These are phyloP conservation scores for Anguilla marmorata DNA, from an alignment of 2,797 vertebrate species.

Conservation along the genomic window DNA sequence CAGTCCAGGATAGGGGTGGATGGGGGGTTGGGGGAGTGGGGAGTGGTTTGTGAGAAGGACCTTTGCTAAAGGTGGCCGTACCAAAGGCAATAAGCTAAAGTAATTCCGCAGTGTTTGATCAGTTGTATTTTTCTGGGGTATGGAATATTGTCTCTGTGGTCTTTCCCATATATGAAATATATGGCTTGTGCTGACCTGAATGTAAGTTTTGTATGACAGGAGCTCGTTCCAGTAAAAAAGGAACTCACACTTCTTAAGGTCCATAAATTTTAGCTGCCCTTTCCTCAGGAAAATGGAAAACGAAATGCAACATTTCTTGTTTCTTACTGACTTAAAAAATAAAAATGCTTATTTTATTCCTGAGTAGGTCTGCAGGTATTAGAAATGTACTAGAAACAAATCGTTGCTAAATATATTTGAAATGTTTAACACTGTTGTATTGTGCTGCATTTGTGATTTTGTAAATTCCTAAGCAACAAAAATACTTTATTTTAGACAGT, in stretches of 20 bases:
- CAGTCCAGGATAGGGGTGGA: neutral
- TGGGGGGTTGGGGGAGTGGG: neutral
- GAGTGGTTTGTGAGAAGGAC: neutral
- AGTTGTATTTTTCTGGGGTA: no score
- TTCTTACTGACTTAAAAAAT: constrained; percentile 35
- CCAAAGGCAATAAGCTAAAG: neutral
- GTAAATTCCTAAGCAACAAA: constrained; percentile 34
- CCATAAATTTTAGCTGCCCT: constrained; percentile 50
- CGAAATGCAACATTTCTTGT: constrained; percentile 31
- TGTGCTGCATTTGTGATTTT: constrained; percentile 39
- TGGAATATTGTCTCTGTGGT: neutral
- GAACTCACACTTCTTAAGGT: constrained; percentile 57
- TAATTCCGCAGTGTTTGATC: neutral
- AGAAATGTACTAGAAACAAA: neutral
- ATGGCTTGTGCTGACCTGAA: constrained; percentile 31
- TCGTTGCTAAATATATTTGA: constrained; percentile 39
- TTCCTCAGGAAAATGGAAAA: constrained; percentile 64
- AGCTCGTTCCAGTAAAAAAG: constrained; percentile 40
- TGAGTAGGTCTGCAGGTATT: constrained; percentile 49
- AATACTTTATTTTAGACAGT: constrained; percentile 38
- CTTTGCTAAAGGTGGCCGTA: neutral
- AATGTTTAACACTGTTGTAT: constrained; percentile 39
- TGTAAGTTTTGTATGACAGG: constrained; percentile 38
- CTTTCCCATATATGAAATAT: neutral
- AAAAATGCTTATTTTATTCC: constrained; percentile 25